Conservation (phyloP, 2,113 vertebrate genomes). For the Morone saxatilis region DNA sequence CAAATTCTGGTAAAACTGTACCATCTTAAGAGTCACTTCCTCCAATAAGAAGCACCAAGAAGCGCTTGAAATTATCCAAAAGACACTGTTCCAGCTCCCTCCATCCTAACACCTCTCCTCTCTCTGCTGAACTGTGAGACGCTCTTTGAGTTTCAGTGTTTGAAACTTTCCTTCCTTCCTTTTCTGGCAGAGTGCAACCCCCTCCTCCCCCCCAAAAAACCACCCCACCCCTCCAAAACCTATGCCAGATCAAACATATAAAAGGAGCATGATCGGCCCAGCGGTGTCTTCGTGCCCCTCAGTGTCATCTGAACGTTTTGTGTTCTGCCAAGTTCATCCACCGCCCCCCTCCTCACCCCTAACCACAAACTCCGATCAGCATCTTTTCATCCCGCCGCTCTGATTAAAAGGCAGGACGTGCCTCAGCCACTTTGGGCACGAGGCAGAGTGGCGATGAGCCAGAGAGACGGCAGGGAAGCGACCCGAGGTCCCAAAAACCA, state of each 20-base stretch:
- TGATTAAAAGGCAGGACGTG: conserved; percentile 70
- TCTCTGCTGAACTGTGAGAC: conserved; percentile 37
- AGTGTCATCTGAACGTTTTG: conserved; percentile 50
- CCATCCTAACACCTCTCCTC: conserved; percentile 28
- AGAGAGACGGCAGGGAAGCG: conserved; percentile 35
- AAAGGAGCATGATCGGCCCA: conserved; percentile 8
- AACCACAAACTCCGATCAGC: conserved; percentile 6
- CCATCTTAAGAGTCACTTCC: not conserved
- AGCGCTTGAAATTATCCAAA: not conserved
- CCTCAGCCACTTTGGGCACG: conserved; percentile 41
- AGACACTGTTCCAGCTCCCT: not conserved
- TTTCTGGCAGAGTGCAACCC: not conserved
- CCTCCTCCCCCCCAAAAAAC: not conserved
- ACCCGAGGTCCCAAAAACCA: conserved; percentile 20
- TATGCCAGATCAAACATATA: conserved; percentile 57
- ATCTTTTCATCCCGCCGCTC: conserved; percentile 31
- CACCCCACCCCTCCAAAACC: conserved; percentile 4
- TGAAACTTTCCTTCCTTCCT: conserved; percentile 65
- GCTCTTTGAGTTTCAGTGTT: conserved; percentile 52
- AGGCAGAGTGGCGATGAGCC: conserved; percentile 50
- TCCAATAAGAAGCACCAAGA: not conserved
- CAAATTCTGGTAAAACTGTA: too few relatives aligned
- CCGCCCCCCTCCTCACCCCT: not conserved
- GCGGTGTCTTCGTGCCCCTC: conserved; percentile 16
- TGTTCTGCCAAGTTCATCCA: conserved; percentile 43